Percentiles rank a stretch among this genome's conserved stretches.
Evolutionary conservation across 2,113 vertebrate genomes (phyloP).

Genomic region (Benitochromis conjunctus): DNA sequence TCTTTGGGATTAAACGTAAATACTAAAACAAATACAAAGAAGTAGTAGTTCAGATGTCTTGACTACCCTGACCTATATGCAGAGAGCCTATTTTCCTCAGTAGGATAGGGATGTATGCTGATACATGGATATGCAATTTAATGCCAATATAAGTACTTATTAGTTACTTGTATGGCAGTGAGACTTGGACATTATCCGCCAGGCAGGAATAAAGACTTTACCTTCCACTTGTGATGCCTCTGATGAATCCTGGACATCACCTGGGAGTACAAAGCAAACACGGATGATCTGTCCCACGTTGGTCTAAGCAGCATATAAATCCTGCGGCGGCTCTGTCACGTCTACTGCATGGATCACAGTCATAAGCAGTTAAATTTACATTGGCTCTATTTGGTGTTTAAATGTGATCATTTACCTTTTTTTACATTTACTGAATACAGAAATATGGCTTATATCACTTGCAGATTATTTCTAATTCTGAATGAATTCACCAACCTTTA

Average conservation of each 20-base stretch:
- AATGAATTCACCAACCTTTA: not conserved
- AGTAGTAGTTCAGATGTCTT: not conserved
- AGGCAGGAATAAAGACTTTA: not conserved
- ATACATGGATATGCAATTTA: not conserved
- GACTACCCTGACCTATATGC: rapidly evolving
- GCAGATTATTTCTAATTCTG: not conserved
- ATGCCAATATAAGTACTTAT: not conserved
- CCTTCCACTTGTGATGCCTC: not conserved
- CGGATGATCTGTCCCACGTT: not conserved
- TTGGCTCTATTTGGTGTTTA: not conserved
- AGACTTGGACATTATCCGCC: not conserved
- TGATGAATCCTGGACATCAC: not conserved
- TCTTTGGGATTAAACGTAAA: not conserved
- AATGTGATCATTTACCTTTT: not conserved
- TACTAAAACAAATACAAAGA: not conserved
- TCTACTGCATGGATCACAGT: not conserved
- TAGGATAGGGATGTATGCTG: not conserved
- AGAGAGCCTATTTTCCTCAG: not conserved
- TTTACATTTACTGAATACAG: not conserved
- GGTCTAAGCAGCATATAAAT: not conserved
- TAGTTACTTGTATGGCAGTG: not conserved
- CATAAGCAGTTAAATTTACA: not conserved
- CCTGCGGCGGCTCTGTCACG: not conserved
- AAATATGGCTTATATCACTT: not conserved
- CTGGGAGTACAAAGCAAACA: not conserved